A percentile compares a stretch with the other conserved stretches of the same genome.
Evolutionary conservation across 2,113 vertebrate genomes (phyloP).

Genomic region (Maccullochella peelii): DNA sequence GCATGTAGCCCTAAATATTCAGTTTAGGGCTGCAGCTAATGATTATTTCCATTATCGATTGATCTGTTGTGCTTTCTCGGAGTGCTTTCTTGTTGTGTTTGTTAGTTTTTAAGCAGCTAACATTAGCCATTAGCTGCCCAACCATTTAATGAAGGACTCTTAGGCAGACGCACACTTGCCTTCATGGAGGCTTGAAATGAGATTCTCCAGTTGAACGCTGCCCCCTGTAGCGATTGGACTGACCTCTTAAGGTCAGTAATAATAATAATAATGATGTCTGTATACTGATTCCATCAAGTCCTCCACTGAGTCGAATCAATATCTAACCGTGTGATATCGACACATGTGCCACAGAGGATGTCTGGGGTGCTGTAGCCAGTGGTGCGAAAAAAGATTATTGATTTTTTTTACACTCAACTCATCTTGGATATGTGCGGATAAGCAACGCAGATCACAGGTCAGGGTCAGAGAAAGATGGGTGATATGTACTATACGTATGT

Average conservation of each 20-base stretch:
- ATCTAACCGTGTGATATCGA: neutral
- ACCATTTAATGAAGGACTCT: neutral
- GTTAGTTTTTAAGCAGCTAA: neutral
- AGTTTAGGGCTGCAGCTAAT: neutral
- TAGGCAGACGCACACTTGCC: neutral
- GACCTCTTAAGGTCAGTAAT: no score
- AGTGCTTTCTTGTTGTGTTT: neutral
- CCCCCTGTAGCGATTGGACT: neutral
- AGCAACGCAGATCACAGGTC: neutral
- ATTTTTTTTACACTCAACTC: constrained; percentile 1
- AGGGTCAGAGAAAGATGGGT: neutral
- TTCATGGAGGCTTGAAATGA: neutral
- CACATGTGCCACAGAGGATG: neutral
- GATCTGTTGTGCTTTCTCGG: neutral
- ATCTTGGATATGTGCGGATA: constrained; percentile 6
- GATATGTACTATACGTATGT: neutral
- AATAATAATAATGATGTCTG: neutral
- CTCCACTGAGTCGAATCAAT: neutral
- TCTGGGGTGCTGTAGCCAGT: neutral
- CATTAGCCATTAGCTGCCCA: neutral
- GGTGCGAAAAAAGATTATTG: constrained; percentile 26
- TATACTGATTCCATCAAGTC: neutral
- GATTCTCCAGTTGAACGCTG: neutral
- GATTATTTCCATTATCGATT: neutral
- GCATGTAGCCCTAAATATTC: no score